Conservation (phyloP, 2,888 invertebrate genomes). For the Drosophila mettleri region DNA sequence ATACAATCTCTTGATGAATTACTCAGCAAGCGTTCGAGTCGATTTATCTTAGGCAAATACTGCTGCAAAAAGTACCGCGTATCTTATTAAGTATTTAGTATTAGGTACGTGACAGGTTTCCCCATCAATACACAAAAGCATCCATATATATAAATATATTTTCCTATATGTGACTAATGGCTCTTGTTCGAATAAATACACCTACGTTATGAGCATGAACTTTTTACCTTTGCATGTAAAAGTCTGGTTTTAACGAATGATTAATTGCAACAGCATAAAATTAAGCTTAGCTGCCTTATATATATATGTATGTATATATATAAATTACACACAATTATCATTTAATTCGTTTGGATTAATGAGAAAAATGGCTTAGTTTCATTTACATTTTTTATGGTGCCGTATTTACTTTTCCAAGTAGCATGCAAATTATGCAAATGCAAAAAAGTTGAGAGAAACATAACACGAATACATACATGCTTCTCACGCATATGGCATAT, state of each 20-base stretch:
- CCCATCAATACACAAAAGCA: slow-evolving; percentile 12
- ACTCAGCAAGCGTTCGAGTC: slow-evolving; percentile 1
- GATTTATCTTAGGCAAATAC: slow-evolving; percentile 5
- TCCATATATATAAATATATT: slow-evolving; percentile 10
- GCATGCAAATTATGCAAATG: slow-evolving; percentile 39
- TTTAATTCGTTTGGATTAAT: slow-evolving; percentile 20
- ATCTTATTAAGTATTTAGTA: slow-evolving; percentile 10
- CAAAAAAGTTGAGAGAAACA: not conserved
- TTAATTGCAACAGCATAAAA: slow-evolving; percentile 37
- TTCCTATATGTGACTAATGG: slow-evolving; percentile 33
- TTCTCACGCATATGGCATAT: slow-evolving; percentile 8
- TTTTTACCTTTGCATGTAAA: slow-evolving; percentile 11
- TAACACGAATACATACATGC: not conserved
- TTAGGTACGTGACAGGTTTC: slow-evolving; percentile 45
- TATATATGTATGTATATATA: slow-evolving; percentile 12
- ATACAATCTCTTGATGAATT: slow-evolving; percentile 7
- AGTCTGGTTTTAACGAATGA: slow-evolving; percentile 34
- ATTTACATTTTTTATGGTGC: slow-evolving; percentile 6
- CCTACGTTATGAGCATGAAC: slow-evolving; percentile 43
- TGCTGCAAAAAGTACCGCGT: slow-evolving; percentile 26
- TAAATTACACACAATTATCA: slow-evolving; percentile 22
- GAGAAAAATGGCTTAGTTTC: slow-evolving; percentile 18
- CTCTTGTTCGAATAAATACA: not conserved
- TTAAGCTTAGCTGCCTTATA: slow-evolving; percentile 3
- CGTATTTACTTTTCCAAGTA: slow-evolving; percentile 11